phyloP scores from a whole-genome alignment of 2,113 vertebrate genomes.

The Chaetura pelagica region DNA sequence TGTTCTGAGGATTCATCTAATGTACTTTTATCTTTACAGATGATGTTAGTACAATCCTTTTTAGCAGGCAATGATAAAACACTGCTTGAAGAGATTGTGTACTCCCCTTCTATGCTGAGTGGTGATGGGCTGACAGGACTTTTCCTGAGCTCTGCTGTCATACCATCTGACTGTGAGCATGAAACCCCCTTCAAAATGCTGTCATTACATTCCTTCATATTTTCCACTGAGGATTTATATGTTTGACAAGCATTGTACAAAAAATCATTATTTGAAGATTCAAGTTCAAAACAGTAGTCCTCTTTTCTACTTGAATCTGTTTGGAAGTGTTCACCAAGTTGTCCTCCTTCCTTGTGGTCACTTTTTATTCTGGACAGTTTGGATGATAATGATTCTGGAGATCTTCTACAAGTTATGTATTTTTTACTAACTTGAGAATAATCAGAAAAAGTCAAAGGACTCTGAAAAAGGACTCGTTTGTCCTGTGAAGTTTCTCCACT shows the following conservation, averaged over 20 bases:
- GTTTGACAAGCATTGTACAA: background rate
- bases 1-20: conserved; percentile 21
- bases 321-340: conserved; percentile 26
- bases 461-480: conserved; percentile 12
- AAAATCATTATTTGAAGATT: background rate
- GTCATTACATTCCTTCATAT: background rate
- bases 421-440: conserved; percentile 51
- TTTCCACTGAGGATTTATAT: background rate
- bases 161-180: background rate
- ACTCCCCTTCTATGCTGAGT: conserved; percentile 2
- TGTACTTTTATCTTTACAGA: background rate
- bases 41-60: background rate
- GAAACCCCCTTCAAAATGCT: background rate
- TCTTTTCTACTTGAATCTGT: conserved; percentile 10
- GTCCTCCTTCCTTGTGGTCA: conserved; percentile 36
- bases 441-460: conserved; percentile 17
- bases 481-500: conserved; percentile 8
- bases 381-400: conserved; percentile 80
- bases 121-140: background rate
- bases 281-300: background rate
- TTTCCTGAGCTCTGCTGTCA: background rate
- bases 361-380: conserved; percentile 85
- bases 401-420: background rate
- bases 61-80: background rate
- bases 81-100: background rate